Base-by-base conservation (phyloP, 2,797 vertebrate genomes). In the Gastrophryne carolinensis region DNA sequence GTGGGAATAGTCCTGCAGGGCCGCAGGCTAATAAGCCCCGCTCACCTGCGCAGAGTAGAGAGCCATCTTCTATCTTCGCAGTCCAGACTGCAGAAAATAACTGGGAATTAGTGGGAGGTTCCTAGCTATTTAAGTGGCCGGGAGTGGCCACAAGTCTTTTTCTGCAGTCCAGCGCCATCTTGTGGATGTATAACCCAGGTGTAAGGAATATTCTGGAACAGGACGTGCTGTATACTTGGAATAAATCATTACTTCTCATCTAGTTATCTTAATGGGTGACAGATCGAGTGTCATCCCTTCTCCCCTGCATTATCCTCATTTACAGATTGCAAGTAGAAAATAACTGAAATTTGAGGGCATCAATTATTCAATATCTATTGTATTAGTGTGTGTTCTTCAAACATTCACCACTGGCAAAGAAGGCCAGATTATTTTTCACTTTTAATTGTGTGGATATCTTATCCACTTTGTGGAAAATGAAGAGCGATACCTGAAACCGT, bases 371-470 rank as follows among this genome's bases (percentile, higher is more conserved):
- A 80, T 82, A 86, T 81, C 85, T 83, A 89, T 88, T 90, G 82
- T 87, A 82, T 90, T 82, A 84, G 87, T 83, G 87, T 91, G 89
- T 94, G 91, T 92, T 88, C 90, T 85, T 86, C 81, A 85, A 92
- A 89, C 87, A 90, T 91, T 93, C 87, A 87, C 87, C 85, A 92
- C 85, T 81, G 82, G 84, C 85, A 86, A 79, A 83, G 84, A 64
- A 82, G 82, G 66, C 52, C 71, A 83, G 94, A 94, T 95, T 92
- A 90, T 90, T 91, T 95, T 97, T 95, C 92, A 85, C 89, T 93
- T 93, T 93, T 95, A 95, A 95, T 96, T 91, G 87, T 89, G 90
- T 88, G 87, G 94, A 90, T 93, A 95, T 87, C 92, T 94, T 96
- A 95, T 94, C 93, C 89, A 87, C 83, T 63, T 26, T 73, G 82